Evolutionary conservation across 1,140 invertebrate species (phyloP), one percentile per base, ranked within the genome.

Genomic region (Tetramorium alpestre): DNA sequence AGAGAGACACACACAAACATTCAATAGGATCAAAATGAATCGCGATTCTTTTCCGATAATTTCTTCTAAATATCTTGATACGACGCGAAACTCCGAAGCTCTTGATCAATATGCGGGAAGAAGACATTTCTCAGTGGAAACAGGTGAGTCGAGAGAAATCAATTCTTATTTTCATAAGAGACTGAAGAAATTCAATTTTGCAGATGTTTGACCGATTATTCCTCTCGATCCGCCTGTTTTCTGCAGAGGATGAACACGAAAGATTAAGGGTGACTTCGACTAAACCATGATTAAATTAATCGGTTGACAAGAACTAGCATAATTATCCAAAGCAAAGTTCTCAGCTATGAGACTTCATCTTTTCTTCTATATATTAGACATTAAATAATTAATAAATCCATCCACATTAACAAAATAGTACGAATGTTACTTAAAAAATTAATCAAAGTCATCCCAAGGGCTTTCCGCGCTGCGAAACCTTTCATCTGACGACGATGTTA

Each of bases 11-110:
- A 28, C 28, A 65, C 8, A 33, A 33, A 85, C 85, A 87, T 85
- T 92, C 51, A 82, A 64, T 89, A 11, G 4, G 65, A 77, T 73
- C 78, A 87, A 91, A 90, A 89, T 88, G 49, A 62, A 78, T 90
- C n/a, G 75, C 47, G 85, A 76, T 82, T 89, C 25, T n/a, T 22
- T 56, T 47, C n/a, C 18, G n/a, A 67, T 64, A 56, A 28, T 65
- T 51, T 25, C 81, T 73, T 91, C 41, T 33, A 56, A 62, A 89
- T 87, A 22, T 60, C 8, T 18, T 18, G 38, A 85, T 47, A 86
- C 81, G 56, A 72, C 64, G 82, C 89, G 49, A 4, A 44, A 81
- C 5, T 81, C 13, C 18, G n/a, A n/a, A 44, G 1, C 25, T 33
- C 28, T 78, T 25, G 18, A 60, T 58, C 10, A 72, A 28, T 11